These are phyloP conservation scores for Puffinus mauretanicus DNA, from an alignment of 2,113 vertebrate genomes.

Conservation along the genomic window DNA sequence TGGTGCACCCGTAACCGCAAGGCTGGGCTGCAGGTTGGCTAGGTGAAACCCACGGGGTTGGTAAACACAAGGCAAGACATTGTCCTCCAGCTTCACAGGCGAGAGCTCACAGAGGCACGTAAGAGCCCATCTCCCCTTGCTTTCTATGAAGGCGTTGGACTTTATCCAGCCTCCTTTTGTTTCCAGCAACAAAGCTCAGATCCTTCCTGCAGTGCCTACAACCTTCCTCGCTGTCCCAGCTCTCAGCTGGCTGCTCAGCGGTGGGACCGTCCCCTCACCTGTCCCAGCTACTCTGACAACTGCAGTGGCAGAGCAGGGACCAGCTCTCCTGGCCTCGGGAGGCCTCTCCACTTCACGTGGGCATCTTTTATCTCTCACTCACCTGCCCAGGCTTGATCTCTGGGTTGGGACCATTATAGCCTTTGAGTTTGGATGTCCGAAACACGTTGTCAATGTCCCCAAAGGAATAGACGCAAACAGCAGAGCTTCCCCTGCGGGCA, in stretches of 20 bases:
- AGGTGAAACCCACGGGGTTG: rapidly evolving
- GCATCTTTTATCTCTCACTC: background rate
- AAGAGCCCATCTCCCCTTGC: background rate
- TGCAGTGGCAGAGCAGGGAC: background rate
- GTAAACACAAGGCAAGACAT: background rate
- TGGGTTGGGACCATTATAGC: slow-evolving; percentile 70
- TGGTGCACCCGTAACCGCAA: too few species aligned
- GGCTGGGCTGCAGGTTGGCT: background rate
- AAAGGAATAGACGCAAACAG: slow-evolving; percentile 86
- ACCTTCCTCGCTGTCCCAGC: background rate
- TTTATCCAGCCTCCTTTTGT: background rate
- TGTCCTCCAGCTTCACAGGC: background rate
- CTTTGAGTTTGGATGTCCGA: slow-evolving; percentile 82
- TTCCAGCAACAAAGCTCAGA: background rate
- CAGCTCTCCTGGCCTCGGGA: background rate
- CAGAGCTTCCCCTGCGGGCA: slow-evolving; percentile 84
- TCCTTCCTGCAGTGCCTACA: background rate
- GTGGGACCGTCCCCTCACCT: background rate
- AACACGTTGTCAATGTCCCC: slow-evolving; percentile 82
- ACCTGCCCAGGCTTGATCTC: slow-evolving; percentile 85
- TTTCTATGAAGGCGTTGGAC: rapidly evolving
- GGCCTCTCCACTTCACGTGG: rapidly evolving
- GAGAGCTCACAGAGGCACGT: background rate
- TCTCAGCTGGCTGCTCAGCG: background rate
- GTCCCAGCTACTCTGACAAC: background rate